Percentiles rank a stretch among this genome's conserved stretches.
phyloP scores from a whole-genome alignment of 2,113 vertebrate species.

The Nycticebus coucang region DNA sequence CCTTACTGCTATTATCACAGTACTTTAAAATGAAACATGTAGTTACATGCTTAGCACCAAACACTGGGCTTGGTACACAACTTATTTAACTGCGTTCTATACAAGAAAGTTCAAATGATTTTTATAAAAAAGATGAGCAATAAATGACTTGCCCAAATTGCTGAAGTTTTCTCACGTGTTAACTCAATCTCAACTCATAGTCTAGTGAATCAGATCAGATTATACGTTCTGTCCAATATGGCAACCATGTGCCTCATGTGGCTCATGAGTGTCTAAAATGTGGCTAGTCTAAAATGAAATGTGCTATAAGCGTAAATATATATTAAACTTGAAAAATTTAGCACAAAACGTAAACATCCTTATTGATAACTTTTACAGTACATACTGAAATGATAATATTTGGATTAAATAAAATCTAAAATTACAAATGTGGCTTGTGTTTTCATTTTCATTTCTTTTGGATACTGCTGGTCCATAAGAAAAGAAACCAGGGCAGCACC shows the following conservation, averaged over 20 bases:
- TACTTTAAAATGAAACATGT: slow-evolving; percentile 8
- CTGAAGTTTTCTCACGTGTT: not conserved
- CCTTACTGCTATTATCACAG: not conserved
- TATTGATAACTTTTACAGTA: not conserved
- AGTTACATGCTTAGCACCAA: not conserved
- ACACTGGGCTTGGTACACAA: not conserved
- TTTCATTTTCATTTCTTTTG: slow-evolving; percentile 5
- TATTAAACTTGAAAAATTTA: not conserved
- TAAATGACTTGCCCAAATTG: not conserved
- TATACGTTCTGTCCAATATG: not conserved
- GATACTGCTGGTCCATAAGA: not conserved
- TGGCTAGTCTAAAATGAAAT: not conserved
- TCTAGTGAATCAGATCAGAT: not conserved
- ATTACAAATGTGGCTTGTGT: not conserved
- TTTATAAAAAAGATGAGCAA: slow-evolving; percentile 18
- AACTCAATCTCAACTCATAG: not conserved
- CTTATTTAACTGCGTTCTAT: not conserved
- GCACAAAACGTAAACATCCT: not conserved
- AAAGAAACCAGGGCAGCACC: not conserved
- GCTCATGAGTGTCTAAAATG: not conserved
- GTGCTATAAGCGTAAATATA: not conserved
- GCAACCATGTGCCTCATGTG: not conserved
- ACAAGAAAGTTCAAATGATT: not conserved
- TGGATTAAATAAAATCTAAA: slow-evolving; percentile 24
- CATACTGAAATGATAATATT: not conserved